These are phyloP conservation scores for Euphonia xanthogaster DNA, from an alignment of 2,797 vertebrate genomes.

Conservation along the genomic window DNA sequence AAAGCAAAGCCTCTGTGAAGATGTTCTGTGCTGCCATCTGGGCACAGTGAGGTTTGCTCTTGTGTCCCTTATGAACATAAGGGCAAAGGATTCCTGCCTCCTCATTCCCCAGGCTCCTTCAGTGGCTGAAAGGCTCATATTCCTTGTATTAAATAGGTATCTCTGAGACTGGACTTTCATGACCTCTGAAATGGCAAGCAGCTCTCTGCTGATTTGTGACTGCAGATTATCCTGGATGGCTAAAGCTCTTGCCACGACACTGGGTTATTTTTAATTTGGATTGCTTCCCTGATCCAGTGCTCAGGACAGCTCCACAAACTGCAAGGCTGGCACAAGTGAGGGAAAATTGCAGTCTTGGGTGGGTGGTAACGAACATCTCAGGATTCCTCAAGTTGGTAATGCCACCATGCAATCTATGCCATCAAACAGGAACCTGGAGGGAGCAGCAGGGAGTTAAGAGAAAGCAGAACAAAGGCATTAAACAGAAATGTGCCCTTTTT, in stretches of 20 bases:
- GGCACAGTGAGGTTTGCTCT: neutral
- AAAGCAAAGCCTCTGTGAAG: neutral
- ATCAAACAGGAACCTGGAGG: neutral
- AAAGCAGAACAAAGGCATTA: neutral
- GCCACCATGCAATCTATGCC: neutral
- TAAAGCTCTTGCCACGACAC: neutral
- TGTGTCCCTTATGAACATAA: neutral
- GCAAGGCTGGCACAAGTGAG: neutral
- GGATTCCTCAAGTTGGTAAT: neutral
- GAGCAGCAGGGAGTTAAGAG: neutral
- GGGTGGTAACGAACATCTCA: neutral
- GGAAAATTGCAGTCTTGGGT: neutral
- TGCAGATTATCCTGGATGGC: neutral
- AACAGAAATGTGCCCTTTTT: neutral
- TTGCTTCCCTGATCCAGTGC: neutral
- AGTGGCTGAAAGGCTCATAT: neutral
- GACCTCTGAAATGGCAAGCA: neutral
- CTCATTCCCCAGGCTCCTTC: neutral
- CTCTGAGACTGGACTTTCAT: neutral
- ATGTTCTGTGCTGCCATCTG: neutral
- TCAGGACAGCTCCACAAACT: neutral
- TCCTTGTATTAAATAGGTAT: neutral
- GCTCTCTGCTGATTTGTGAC: neutral
- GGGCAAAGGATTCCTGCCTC: neutral
- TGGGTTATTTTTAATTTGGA: constrained; percentile 30